Conservation (phyloP, 2,888 invertebrate genomes). For the Nowickia ferox region DNA sequence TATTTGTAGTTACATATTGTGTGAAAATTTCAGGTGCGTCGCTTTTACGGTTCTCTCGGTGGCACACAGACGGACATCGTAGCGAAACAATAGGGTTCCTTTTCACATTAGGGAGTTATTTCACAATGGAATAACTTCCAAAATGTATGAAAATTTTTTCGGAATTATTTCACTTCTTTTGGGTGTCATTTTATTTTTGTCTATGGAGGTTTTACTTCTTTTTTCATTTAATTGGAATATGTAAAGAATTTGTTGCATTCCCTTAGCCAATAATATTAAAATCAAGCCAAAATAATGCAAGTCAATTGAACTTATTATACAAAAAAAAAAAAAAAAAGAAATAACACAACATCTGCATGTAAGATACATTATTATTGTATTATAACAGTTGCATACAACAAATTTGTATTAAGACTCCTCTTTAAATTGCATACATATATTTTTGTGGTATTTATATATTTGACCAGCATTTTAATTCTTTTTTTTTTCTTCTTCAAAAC, state of each 20-base stretch:
- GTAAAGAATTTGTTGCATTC: background rate
- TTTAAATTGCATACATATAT: slow-evolving; percentile 31
- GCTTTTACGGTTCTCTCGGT: too few species aligned
- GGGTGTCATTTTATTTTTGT: background rate
- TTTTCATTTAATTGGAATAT: background rate
- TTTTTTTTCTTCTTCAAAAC: slow-evolving; percentile 29
- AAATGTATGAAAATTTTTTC: too few species aligned
- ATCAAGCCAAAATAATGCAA: slow-evolving; percentile 56
- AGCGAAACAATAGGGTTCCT: too few species aligned
- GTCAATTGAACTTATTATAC: slow-evolving; percentile 62
- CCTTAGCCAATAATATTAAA: slow-evolving; percentile 50
- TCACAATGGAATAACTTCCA: too few species aligned
- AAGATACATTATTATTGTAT: slow-evolving; percentile 58
- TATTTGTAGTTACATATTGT: too few species aligned
- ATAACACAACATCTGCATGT: slow-evolving; percentile 66
- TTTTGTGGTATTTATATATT: background rate
- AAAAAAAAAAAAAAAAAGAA: slow-evolving; percentile 6
- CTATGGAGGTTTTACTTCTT: too few species aligned
- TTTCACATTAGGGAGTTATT: too few species aligned
- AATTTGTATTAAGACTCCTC: slow-evolving; percentile 65
- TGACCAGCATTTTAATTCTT: background rate
- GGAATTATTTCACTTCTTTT: too few species aligned
- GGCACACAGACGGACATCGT: too few species aligned
- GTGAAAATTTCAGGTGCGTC: too few species aligned
- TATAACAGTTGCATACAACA: slow-evolving; percentile 70